phyloP scores from a whole-genome alignment of 1,140 invertebrate species.

The Atopsyche davidsoni region DNA sequence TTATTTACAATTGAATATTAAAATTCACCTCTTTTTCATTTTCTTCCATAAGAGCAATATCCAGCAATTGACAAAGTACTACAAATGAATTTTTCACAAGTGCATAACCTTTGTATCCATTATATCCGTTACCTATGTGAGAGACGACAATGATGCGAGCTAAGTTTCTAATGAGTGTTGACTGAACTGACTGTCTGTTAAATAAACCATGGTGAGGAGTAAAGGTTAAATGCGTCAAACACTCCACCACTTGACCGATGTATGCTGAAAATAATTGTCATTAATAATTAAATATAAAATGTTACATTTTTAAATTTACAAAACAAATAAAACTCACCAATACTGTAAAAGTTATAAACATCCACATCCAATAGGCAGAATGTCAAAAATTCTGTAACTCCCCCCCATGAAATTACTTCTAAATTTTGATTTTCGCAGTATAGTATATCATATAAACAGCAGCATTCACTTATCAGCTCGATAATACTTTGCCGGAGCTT shows the following conservation, averaged over 20 bases:
- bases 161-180: constrained; percentile 11
- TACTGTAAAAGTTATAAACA: constrained; percentile 44
- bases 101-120: constrained; percentile 23
- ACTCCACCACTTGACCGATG: constrained; percentile 23
- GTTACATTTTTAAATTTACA: neutral
- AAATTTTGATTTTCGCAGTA: neutral
- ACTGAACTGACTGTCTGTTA: neutral
- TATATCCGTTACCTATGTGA: constrained; percentile 15
- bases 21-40: neutral
- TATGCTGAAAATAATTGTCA: constrained; percentile 27
- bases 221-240: constrained; percentile 17
- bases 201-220: constrained; percentile 1
- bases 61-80: constrained; percentile 19
- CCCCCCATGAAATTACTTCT: constrained; percentile 31
- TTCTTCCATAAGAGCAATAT: constrained; percentile 1
- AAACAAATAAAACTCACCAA: constrained; percentile 36
- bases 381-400: constrained; percentile 39
- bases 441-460: constrained; percentile 3
- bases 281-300: neutral
- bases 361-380: constrained; percentile 40
- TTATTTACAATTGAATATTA: neutral
- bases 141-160: constrained; percentile 9
- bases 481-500: constrained; percentile 10
- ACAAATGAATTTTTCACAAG: constrained; percentile 20
- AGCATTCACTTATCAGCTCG: constrained; percentile 15